Evolutionary conservation across 2,888 invertebrate species (phyloP).

Genomic region (Thyatira batis): DNA sequence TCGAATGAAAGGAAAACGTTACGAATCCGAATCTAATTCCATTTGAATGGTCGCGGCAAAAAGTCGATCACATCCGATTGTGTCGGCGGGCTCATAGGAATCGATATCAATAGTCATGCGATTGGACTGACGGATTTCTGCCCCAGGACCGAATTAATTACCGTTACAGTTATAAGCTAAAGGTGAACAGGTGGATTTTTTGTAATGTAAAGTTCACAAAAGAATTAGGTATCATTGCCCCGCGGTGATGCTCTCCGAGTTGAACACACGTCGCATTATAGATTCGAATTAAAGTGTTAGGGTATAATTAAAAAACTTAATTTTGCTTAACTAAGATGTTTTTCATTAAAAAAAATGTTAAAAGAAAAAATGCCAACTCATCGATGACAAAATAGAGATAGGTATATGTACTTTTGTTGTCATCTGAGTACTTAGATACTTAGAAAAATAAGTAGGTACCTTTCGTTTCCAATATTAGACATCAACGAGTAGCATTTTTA

Average conservation of each 20-base stretch:
- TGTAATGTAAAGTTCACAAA: constrained; percentile 14
- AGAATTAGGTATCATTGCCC: background rate
- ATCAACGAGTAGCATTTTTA: constrained; percentile 9
- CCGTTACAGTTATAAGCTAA: constrained; percentile 57
- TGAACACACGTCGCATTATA: background rate
- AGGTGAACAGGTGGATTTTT: constrained; percentile 56
- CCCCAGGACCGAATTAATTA: constrained; percentile 69
- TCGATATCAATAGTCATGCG: constrained; percentile 74
- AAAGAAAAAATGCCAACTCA: too few relatives aligned
- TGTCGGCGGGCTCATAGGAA: constrained; percentile 65
- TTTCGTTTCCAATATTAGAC: constrained; percentile 6
- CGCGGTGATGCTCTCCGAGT: background rate
- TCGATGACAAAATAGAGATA: too few relatives aligned
- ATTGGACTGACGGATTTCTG: constrained; percentile 47
- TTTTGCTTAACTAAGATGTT: too few relatives aligned
- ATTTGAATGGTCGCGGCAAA: constrained; percentile 67
- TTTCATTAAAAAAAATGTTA: background rate
- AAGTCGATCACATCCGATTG: constrained; percentile 67
- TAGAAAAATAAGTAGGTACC: too few relatives aligned
- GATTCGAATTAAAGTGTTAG: too few relatives aligned
- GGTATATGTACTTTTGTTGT: too few relatives aligned
- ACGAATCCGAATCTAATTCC: constrained; percentile 74
- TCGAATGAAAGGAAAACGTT: constrained; percentile 47
- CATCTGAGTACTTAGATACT: too few relatives aligned
- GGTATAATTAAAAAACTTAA: too few relatives aligned